These are phyloP conservation scores for Notarius quadriscutis DNA, from an alignment of 2,113 vertebrate species.

Conservation along the genomic window DNA sequence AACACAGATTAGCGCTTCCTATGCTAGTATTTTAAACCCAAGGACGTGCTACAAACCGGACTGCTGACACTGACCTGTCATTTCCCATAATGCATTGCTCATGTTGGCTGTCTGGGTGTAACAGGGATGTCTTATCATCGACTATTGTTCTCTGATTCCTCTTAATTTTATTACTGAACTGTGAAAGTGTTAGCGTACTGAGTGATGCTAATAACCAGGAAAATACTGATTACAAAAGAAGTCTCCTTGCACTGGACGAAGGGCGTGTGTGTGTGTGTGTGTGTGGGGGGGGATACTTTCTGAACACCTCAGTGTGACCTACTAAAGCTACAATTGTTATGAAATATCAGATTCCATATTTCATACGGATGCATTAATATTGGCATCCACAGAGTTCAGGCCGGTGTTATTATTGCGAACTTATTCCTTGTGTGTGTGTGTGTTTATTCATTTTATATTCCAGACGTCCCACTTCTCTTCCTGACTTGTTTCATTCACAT, in stretches of 20 bases:
- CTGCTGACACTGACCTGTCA: conserved; percentile 7
- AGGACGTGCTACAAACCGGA: not conserved
- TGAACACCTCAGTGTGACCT: not conserved
- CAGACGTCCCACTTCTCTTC: not conserved
- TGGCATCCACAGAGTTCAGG: not conserved
- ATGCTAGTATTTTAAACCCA: conserved; percentile 4
- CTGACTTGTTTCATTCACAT: not conserved
- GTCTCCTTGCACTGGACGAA: not conserved
- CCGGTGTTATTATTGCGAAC: not conserved
- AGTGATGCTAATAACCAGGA: not conserved
- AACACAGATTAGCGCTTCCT: not conserved
- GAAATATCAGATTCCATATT: not conserved
- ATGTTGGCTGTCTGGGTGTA: not conserved
- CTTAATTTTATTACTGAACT: not conserved
- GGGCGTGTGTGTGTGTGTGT: not conserved
- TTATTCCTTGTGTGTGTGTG: not conserved
- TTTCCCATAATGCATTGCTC: conserved; percentile 20
- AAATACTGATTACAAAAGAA: not conserved
- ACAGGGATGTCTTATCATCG: not conserved
- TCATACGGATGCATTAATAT: conserved; percentile 4
- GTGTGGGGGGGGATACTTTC: not conserved
- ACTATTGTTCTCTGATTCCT: conserved; percentile 20
- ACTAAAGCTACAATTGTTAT: not conserved
- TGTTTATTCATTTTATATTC: not conserved
- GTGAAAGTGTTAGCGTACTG: not conserved